phyloP scores from a whole-genome alignment of 2,888 invertebrate species.

The Eristalis intricaria region DNA sequence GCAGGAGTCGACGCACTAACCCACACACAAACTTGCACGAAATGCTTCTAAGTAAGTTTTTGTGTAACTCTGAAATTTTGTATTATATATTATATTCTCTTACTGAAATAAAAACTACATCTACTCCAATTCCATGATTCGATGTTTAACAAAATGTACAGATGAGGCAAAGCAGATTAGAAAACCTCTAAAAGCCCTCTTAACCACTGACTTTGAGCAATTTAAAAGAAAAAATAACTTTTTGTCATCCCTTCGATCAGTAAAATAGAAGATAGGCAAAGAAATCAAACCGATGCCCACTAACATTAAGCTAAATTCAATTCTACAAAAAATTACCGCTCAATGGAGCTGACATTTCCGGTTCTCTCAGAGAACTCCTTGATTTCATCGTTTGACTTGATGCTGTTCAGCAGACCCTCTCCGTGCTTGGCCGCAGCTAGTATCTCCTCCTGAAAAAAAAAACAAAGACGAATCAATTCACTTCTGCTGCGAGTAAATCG shows the following conservation, averaged over 20 bases:
- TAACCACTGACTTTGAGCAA: neutral
- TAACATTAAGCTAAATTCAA: slow-evolving; percentile 54
- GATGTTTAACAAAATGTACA: no score
- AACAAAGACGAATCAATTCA: slow-evolving; percentile 69
- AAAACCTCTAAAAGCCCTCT: neutral
- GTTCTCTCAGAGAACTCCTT: slow-evolving; percentile 87
- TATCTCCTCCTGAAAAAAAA: slow-evolving; percentile 87
- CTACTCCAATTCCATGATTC: no score
- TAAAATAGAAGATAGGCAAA: slow-evolving; percentile 64
- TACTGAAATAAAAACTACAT: no score
- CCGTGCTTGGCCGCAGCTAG: slow-evolving; percentile 94
- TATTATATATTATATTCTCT: no score
- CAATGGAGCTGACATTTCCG: slow-evolving; percentile 95
- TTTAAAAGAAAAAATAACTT: neutral
- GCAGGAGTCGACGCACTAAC: no score
- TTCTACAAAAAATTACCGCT: slow-evolving; percentile 85
- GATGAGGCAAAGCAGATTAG: no score
- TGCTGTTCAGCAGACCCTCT: slow-evolving; percentile 90
- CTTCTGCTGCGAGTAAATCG: neutral
- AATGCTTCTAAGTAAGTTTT: no score
- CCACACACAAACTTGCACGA: no score
- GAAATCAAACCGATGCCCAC: slow-evolving; percentile 67
- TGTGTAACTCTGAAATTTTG: no score
- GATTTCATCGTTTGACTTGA: slow-evolving; percentile 83
- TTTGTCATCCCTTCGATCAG: slow-evolving; percentile 52